A percentile compares a stretch with the other conserved stretches of the same genome.
Conservation (phyloP, 2,888 invertebrate species). For the Metellina segmentata region DNA sequence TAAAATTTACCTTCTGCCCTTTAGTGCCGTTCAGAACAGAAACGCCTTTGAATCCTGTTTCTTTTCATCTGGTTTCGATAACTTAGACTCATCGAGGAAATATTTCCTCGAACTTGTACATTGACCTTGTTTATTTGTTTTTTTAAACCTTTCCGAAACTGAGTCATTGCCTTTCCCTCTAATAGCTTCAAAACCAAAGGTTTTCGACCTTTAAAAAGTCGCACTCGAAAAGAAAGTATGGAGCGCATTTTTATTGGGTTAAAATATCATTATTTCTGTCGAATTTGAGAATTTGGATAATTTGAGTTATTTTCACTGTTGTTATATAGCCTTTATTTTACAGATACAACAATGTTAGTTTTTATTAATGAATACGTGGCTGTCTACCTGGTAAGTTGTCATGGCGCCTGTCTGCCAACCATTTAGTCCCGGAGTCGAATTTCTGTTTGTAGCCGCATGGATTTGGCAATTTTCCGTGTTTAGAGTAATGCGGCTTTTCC, state of each 20-base stretch:
- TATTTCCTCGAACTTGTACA: neutral
- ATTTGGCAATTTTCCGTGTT: too few relatives aligned
- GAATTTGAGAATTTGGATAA: neutral
- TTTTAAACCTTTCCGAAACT: neutral
- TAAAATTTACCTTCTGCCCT: neutral
- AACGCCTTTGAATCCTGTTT: neutral
- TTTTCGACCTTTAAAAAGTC: neutral
- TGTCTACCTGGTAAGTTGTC: too few relatives aligned
- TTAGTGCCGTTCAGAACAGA: neutral
- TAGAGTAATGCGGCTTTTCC: too few relatives aligned
- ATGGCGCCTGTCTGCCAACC: too few relatives aligned
- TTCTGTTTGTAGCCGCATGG: too few relatives aligned
- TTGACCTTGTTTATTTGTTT: neutral
- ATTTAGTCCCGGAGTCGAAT: too few relatives aligned
- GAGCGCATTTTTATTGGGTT: neutral
- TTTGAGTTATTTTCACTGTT: neutral
- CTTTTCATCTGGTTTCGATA: neutral
- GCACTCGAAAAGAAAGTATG: neutral
- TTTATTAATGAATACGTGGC: neutral
- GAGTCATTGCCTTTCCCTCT: neutral
- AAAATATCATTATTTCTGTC: neutral
- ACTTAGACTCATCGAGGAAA: neutral
- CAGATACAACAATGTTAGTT: neutral
- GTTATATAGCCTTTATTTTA: neutral
- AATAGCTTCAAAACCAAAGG: neutral